These are phyloP conservation scores for Apis dorsata DNA, from an alignment of 1,140 invertebrate species.

Conservation along the genomic window DNA sequence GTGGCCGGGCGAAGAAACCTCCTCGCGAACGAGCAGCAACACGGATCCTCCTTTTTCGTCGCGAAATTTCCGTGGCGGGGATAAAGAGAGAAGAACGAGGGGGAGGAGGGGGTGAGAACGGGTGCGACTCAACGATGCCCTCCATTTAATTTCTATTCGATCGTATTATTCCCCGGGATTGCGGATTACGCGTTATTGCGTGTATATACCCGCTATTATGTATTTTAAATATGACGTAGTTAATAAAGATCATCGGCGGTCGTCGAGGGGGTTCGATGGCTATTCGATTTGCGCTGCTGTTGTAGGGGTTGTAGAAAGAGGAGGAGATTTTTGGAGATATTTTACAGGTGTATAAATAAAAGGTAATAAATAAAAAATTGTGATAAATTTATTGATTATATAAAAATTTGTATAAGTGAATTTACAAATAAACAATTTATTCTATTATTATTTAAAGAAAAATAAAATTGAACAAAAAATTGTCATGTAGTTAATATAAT, in stretches of 20 bases:
- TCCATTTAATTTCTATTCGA: slow-evolving; percentile 25
- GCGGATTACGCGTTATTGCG: slow-evolving; percentile 39
- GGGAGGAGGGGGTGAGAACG: background rate
- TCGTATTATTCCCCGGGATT: background rate
- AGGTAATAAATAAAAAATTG: too few relatives aligned
- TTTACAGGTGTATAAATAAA: too few relatives aligned
- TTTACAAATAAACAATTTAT: too few relatives aligned
- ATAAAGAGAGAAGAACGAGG: background rate
- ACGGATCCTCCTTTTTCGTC: slow-evolving; percentile 3
- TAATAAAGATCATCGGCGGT: slow-evolving; percentile 3
- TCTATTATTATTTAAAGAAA: too few relatives aligned
- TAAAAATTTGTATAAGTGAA: too few relatives aligned
- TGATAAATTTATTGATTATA: too few relatives aligned
- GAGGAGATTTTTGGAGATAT: too few relatives aligned
- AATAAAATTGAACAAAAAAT: too few relatives aligned
- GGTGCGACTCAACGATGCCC: slow-evolving; percentile 4
- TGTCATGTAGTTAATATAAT: too few relatives aligned
- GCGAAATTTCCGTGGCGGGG: slow-evolving; percentile 13
- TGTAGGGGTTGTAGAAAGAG: accelerated
- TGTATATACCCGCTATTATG: slow-evolving; percentile 42
- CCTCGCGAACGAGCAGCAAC: background rate
- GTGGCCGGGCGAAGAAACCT: slow-evolving; percentile 16
- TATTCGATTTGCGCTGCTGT: background rate
- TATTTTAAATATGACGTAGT: slow-evolving; percentile 14
- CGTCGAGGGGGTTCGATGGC: background rate